Base-by-base conservation (phyloP, 2,888 invertebrate genomes). In the Diarsia rubi region DNA sequence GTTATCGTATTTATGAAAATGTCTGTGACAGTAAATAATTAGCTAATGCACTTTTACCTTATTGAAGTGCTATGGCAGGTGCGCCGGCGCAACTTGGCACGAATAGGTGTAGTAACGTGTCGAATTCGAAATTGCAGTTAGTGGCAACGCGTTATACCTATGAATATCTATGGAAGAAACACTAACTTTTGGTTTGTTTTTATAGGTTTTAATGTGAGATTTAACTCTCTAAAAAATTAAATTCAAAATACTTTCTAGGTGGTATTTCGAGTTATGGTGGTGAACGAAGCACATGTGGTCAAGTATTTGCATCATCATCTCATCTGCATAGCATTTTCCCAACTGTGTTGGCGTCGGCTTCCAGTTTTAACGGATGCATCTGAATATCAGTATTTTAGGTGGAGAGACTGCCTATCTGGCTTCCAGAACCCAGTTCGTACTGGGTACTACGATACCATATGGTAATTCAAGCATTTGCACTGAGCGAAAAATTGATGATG, bases 91-190 rank as follows among this genome's bases (percentile, higher is more conserved):
- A 81, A 65, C 72, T 81, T 42, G 57, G 67, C 63, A 77, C 75
- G 72, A 19, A 60, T 59, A 54, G 47, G 54, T 77, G 67, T 77
- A 77, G 67, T 77, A 77, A 63, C 82, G 73, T 78, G 37, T 73
- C 73, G 64, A 73, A 81, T 81, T 81, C 57, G 2, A 73, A 77
- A 81, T 66, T 72, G 77, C 62, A 52, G 68, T 62, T 68, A 68
- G 66, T 72, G 62, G 69, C 66, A 81, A 49, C 31, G 16, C 52
- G n/a, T 31, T 44, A 49, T 27, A 49, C 1, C 27, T 60, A 31
- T 70, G 31, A 69, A 73, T 79, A 59, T 79, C 64, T 54, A 31
- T 24, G 68, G 24, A 44, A 54, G 14, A 63, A 70, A 57, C 31
- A 73, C 82, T 81, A 81, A 77, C 77, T 11, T 72, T 63, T 72